Evolutionary conservation across 2,888 invertebrate genomes (phyloP).

Genomic region (Sphinx pinastri): DNA sequence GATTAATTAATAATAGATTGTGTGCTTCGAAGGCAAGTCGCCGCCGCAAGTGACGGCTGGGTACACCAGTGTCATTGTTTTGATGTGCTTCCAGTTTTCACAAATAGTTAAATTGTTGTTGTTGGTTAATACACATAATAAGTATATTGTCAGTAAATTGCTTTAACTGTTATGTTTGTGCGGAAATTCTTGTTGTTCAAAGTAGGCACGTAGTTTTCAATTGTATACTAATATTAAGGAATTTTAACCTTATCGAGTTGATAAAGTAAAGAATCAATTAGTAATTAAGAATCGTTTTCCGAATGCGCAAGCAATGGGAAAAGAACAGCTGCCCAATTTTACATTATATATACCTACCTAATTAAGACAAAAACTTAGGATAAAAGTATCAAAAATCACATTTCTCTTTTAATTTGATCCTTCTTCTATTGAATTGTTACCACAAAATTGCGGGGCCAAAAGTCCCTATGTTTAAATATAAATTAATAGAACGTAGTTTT

Average conservation of each 20-base stretch:
- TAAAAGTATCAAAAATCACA: neutral
- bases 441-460: constrained; percentile 19
- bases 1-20: neutral
- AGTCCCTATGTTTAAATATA: neutral
- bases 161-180: constrained; percentile 31
- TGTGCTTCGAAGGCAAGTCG: neutral
- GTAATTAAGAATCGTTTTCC: neutral
- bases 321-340: constrained; percentile 3
- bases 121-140: constrained; percentile 50
- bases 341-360: neutral
- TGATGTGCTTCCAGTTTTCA: constrained; percentile 80
- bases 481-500: neutral
- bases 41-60: neutral
- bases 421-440: neutral
- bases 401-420: neutral
- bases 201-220: constrained; percentile 25
- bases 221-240: constrained; percentile 19
- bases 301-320: neutral
- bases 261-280: constrained; percentile 2
- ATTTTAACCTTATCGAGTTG: neutral
- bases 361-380: constrained; percentile 1
- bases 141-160: constrained; percentile 39
- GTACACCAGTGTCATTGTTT: constrained; percentile 40
- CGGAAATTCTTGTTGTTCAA: constrained; percentile 23
- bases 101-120: constrained; percentile 57